These are phyloP conservation scores for Morelia viridis DNA, from an alignment of 2,797 vertebrate genomes.

Conservation along the genomic window DNA sequence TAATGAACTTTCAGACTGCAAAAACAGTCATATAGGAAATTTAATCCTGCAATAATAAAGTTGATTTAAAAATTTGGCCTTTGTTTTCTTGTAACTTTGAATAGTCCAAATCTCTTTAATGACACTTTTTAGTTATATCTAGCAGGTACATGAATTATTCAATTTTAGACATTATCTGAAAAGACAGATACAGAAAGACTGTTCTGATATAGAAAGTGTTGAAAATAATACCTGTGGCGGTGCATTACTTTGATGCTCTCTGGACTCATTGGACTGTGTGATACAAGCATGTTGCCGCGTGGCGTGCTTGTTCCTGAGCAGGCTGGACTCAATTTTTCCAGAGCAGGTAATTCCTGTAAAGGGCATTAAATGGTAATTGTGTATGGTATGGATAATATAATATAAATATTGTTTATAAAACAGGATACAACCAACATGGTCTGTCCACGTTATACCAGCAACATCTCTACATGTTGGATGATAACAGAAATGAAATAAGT, in stretches of 20 bases:
- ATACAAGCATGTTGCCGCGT: slow-evolving; percentile 83
- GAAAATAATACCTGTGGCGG: slow-evolving; percentile 85
- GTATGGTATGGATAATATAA: background rate
- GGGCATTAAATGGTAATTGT: slow-evolving; percentile 55
- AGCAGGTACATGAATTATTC: background rate
- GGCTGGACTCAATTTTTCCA: slow-evolving; percentile 88
- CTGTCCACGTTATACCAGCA: background rate
- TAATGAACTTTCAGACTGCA: background rate
- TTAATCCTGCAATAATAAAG: background rate
- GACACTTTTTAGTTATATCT: background rate
- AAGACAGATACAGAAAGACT: background rate
- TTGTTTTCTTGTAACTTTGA: background rate
- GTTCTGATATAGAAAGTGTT: background rate
- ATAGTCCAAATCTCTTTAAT: background rate
- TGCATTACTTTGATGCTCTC: slow-evolving; percentile 93
- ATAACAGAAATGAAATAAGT: background rate
- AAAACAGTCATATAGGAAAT: background rate
- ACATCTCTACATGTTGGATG: background rate
- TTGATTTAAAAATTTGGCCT: background rate
- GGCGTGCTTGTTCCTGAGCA: slow-evolving; percentile 86
- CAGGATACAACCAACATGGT: background rate
- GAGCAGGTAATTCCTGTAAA: slow-evolving; percentile 87
- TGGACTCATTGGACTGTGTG: slow-evolving; percentile 93
- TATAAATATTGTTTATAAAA: background rate
- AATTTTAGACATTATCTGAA: background rate